phyloP scores from a whole-genome alignment of 1,140 invertebrate genomes.

The Pantala flavescens region DNA sequence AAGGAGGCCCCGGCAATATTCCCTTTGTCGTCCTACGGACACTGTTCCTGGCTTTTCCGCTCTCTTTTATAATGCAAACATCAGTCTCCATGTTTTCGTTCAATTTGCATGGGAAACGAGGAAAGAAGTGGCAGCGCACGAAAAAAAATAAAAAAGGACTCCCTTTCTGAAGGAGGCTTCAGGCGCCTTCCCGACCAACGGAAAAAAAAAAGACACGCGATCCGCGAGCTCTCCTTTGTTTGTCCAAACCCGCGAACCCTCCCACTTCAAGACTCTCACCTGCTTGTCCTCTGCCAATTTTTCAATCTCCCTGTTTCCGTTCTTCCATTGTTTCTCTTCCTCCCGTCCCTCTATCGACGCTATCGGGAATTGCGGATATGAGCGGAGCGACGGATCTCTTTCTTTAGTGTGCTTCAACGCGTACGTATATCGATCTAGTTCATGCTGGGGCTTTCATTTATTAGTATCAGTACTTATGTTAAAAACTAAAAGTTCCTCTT shows the following conservation, averaged over 20 bases:
- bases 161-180: neutral
- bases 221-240: neutral
- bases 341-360: neutral
- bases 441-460: too few species aligned
- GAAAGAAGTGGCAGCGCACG: neutral
- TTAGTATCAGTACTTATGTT: too few species aligned
- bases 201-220: too few species aligned
- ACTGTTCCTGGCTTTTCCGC: neutral
- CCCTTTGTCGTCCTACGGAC: neutral
- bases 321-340: neutral
- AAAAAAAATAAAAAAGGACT: neutral
- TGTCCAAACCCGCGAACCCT: neutral
- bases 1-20: neutral
- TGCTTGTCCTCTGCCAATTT: neutral
- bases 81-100: constrained; percentile 5
- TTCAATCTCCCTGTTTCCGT: neutral
- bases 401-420: too few species aligned
- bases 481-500: too few species aligned
- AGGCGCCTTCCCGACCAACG: neutral
- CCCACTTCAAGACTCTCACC: neutral
- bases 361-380: too few species aligned
- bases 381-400: too few species aligned
- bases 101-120: constrained; percentile 8
- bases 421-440: too few species aligned
- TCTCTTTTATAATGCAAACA: constrained; percentile 8